Evolutionary conservation across 2,113 vertebrate genomes (phyloP).

Genomic region (Periophthalmus modestus): DNA sequence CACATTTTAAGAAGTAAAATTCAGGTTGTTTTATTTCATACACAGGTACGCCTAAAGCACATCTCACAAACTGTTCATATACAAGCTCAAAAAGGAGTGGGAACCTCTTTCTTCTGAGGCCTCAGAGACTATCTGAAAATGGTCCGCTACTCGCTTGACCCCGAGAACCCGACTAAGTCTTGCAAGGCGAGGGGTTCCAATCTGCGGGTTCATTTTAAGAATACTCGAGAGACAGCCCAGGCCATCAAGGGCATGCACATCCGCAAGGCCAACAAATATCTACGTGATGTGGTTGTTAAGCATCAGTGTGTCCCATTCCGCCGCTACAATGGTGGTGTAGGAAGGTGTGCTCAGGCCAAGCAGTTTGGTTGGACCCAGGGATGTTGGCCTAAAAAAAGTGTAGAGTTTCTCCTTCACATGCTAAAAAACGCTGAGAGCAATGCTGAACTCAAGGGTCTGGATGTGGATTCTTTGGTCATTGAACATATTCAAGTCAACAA

Average conservation of each 20-base stretch:
- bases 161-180: no score
- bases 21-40: no score
- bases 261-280: constrained; percentile 95
- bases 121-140: no score
- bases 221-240: constrained; percentile 96
- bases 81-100: no score
- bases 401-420: constrained; percentile 97
- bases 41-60: no score
- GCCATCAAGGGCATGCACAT: constrained; percentile 99
- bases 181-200: no score
- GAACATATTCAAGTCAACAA: constrained; percentile 99
- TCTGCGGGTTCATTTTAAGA: no score
- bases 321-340: constrained; percentile 95
- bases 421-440: constrained; percentile 98
- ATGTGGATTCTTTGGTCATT: constrained; percentile 96
- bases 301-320: constrained; percentile 97
- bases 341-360: constrained; percentile 96
- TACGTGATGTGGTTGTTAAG: constrained; percentile 89
- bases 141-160: no score
- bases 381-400: constrained; percentile 97
- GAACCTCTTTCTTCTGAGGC: no score
- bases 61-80: no score
- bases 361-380: constrained; percentile 97
- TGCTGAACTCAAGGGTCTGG: constrained; percentile 96
- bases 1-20: no score